A percentile compares a stretch with the other conserved stretches of the same genome.
Conservation (phyloP, 1,140 invertebrate species). For the Neelides sp. region DNA sequence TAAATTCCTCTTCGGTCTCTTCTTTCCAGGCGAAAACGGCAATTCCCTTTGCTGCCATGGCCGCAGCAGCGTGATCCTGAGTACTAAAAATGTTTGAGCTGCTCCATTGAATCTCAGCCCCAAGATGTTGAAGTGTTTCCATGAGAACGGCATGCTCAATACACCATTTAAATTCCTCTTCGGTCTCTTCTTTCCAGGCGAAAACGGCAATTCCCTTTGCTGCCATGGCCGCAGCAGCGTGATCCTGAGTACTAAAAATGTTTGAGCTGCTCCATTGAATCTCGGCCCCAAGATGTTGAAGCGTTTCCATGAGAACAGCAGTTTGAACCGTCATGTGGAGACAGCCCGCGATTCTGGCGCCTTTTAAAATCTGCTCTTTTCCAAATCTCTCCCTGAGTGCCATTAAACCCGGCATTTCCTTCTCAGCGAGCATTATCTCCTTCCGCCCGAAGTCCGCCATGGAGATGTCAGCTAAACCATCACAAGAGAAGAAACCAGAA, state of each 20-base stretch:
- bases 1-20: constrained; percentile 97
- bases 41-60: constrained; percentile 85
- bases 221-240: constrained; percentile 97
- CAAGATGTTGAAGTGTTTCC: constrained; percentile 42
- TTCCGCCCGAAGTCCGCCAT: constrained; percentile 93
- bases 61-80: constrained; percentile 96
- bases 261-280: constrained; percentile 98
- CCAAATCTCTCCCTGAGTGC: constrained; percentile 83
- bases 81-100: constrained; percentile 97
- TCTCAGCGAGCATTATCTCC: constrained; percentile 91
- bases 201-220: constrained; percentile 92
- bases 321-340: constrained; percentile 99
- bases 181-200: constrained; percentile 81
- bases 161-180: too few relatives aligned
- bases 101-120: constrained; percentile 98
- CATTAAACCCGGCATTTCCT: constrained; percentile 99
- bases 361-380: constrained; percentile 70
- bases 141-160: too few relatives aligned
- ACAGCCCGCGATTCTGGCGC: constrained; percentile 91
- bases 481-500: too few relatives aligned
- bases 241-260: constrained; percentile 93
- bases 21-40: constrained; percentile 99
- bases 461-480: constrained; percentile 58
- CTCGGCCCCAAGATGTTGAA: constrained; percentile 89
- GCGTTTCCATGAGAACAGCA: constrained; percentile 95